phyloP scores from a whole-genome alignment of 2,888 invertebrate species.

The Tetragonisca angustula region DNA sequence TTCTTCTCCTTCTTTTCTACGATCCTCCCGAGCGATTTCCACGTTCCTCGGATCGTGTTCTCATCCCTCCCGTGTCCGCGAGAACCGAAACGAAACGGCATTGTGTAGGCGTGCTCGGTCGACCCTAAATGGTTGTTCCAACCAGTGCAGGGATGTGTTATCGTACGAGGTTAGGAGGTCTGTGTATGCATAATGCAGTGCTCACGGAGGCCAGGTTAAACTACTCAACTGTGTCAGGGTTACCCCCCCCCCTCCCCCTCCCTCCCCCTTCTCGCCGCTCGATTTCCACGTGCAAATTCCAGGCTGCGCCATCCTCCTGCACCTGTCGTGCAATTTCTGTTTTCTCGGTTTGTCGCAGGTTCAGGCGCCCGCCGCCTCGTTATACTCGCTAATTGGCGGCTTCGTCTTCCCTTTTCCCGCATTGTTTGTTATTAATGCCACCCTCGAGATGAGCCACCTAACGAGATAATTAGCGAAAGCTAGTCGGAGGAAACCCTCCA shows the following conservation, averaged over 20 bases:
- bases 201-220: constrained; percentile 69
- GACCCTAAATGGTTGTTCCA: constrained; percentile 31
- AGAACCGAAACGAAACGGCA: background rate
- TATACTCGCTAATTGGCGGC: constrained; percentile 75
- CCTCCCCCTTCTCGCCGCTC: constrained; percentile 47
- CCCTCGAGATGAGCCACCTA: constrained; percentile 57
- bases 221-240: constrained; percentile 81
- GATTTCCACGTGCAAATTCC: constrained; percentile 64
- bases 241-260: constrained; percentile 63
- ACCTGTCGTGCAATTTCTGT: constrained; percentile 30
- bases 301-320: constrained; percentile 13
- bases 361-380: constrained; percentile 67
- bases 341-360: constrained; percentile 34
- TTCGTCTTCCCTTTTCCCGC: constrained; percentile 46
- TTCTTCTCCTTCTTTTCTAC: background rate
- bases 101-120: background rate
- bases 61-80: background rate
- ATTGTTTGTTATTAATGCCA: constrained; percentile 67
- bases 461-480: constrained; percentile 70
- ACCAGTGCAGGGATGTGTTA: constrained; percentile 35
- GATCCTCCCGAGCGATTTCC: background rate
- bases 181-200: constrained; percentile 78
- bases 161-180: constrained; percentile 74
- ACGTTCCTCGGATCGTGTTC: too few relatives aligned
- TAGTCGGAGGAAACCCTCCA: background rate